These are phyloP conservation scores for Craseonycteris thonglongyai DNA, from an alignment of 2,113 vertebrate species.

Conservation along the genomic window DNA sequence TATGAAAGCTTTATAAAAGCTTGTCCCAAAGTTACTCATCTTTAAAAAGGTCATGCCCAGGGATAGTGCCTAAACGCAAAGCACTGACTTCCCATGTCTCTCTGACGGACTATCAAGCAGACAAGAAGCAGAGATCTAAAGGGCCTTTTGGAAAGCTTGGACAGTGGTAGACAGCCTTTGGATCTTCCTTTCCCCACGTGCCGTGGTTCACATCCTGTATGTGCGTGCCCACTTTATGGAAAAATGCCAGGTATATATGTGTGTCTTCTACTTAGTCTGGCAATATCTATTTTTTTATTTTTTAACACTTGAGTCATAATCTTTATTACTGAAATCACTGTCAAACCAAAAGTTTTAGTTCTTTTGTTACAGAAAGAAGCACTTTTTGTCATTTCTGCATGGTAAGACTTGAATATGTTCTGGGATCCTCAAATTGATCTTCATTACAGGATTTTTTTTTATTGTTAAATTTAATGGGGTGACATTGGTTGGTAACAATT, in stretches of 20 bases:
- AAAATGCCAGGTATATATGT: background rate
- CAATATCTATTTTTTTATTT: too few relatives aligned
- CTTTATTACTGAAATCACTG: background rate
- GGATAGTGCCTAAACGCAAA: background rate
- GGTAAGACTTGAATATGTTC: background rate
- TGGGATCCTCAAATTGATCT: too few relatives aligned
- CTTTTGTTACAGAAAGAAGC: background rate
- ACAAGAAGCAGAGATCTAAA: background rate
- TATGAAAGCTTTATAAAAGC: background rate
- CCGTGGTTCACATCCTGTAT: background rate
- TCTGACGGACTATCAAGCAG: background rate
- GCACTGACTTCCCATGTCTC: background rate
- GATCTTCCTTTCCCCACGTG: background rate
- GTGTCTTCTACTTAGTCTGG: background rate
- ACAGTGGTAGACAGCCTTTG: too few relatives aligned
- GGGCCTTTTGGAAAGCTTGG: background rate
- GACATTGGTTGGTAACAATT: too few relatives aligned
- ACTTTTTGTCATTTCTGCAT: background rate
- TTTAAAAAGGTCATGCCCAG: background rate
- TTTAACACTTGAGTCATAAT: background rate
- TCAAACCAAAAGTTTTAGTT: background rate
- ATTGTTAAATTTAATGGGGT: background rate
- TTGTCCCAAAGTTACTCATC: background rate
- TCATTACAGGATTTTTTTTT: too few relatives aligned
- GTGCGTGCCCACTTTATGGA: background rate